Conservation (phyloP, 2,113 vertebrate species). For the Platanista minor region DNA sequence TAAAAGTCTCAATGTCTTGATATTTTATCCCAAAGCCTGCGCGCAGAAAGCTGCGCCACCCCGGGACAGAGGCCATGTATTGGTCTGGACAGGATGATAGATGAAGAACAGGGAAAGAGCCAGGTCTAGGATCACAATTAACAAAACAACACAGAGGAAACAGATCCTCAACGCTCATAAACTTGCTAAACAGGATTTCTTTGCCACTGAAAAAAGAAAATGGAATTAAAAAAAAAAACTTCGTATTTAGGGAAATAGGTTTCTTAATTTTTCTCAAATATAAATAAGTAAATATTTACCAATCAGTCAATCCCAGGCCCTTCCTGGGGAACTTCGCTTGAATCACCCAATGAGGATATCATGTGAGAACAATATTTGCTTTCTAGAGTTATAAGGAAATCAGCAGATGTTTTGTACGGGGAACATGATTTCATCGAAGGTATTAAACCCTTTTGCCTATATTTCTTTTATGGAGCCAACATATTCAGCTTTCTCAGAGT, state of each 20-base stretch:
- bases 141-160: background rate
- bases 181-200: background rate
- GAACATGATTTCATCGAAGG: background rate
- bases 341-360: too few species aligned
- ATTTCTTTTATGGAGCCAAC: background rate
- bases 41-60: background rate
- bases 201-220: background rate
- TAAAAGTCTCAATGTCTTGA: background rate
- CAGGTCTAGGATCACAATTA: background rate
- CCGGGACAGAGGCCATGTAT: background rate
- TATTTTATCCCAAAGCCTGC: background rate
- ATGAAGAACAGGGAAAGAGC: background rate
- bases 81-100: background rate
- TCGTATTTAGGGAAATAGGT: background rate
- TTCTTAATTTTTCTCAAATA: background rate
- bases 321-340: background rate
- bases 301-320: background rate
- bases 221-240: too few species aligned
- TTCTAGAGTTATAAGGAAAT: background rate
- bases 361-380: background rate
- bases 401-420: background rate
- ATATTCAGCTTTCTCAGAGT: background rate
- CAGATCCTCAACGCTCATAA: background rate
- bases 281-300: background rate
- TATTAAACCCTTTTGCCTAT: background rate